These are phyloP conservation scores for Grus americana DNA, from an alignment of 2,113 vertebrate species.

Conservation along the genomic window DNA sequence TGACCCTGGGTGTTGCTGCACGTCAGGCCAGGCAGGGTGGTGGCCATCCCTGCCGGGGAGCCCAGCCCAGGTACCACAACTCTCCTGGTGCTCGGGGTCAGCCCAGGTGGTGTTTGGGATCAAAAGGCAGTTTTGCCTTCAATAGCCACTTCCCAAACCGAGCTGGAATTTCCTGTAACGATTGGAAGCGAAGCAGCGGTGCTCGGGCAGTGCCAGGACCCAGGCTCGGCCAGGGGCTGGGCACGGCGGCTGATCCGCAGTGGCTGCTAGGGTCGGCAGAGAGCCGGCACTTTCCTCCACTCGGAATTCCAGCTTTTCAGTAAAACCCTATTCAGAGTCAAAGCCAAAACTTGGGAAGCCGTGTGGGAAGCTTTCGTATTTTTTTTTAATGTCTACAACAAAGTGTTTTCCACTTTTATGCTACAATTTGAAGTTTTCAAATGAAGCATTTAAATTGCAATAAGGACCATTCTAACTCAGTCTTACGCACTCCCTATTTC, in stretches of 20 bases:
- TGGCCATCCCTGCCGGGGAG: neutral
- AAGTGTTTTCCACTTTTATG: neutral
- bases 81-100: neutral
- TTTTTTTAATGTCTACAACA: neutral
- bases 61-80: neutral
- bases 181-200: neutral
- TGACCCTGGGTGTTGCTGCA: neutral
- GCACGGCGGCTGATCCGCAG: rapidly evolving
- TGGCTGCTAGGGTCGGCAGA: neutral
- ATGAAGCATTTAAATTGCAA: neutral
- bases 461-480: neutral
- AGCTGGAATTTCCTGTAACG: neutral
- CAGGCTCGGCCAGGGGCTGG: rapidly evolving
- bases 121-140: neutral
- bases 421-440: neutral
- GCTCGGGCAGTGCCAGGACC: neutral
- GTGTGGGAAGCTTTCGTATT: neutral
- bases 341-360: neutral
- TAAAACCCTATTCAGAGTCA: neutral
- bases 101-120: neutral
- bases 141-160: neutral
- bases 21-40: rapidly evolving
- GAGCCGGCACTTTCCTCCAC: neutral
- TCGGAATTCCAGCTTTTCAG: neutral
- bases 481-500: neutral